phyloP scores from a whole-genome alignment of 2,888 invertebrate species.

The Bimastos eiseni region DNA sequence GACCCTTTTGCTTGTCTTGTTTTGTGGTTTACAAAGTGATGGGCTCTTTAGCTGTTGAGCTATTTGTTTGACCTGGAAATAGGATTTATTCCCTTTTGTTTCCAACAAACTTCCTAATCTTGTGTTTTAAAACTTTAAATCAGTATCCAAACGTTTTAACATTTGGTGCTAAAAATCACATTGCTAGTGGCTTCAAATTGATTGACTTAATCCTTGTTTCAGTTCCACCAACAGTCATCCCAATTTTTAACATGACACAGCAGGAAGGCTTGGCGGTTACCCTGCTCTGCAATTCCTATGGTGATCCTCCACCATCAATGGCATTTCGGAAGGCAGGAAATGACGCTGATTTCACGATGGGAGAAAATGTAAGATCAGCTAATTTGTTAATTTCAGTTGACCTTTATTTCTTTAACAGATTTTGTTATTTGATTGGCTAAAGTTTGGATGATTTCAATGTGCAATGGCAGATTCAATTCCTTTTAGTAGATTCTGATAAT shows the following conservation, averaged over 20 bases:
- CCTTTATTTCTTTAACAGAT: background rate
- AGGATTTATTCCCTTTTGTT: too few relatives aligned
- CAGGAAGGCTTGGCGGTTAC: constrained; percentile 28
- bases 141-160: too few relatives aligned
- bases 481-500: background rate
- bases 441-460: background rate
- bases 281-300: constrained; percentile 44
- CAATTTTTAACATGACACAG: constrained; percentile 32
- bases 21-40: background rate
- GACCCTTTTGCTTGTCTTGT: background rate
- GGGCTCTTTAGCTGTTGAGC: too few relatives aligned
- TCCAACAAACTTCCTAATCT: too few relatives aligned
- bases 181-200: too few relatives aligned
- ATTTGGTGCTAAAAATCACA: too few relatives aligned
- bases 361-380: constrained; percentile 27
- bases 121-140: too few relatives aligned
- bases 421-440: background rate
- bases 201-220: background rate
- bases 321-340: constrained; percentile 42
- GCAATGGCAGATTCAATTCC: background rate
- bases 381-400: too few relatives aligned
- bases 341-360: constrained; percentile 24
- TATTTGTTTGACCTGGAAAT: too few relatives aligned
- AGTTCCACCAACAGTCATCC: constrained; percentile 35
- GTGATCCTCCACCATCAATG: constrained; percentile 44